Conservation (phyloP, 2,888 invertebrate genomes). For the Prostheceraeus crozeri region DNA sequence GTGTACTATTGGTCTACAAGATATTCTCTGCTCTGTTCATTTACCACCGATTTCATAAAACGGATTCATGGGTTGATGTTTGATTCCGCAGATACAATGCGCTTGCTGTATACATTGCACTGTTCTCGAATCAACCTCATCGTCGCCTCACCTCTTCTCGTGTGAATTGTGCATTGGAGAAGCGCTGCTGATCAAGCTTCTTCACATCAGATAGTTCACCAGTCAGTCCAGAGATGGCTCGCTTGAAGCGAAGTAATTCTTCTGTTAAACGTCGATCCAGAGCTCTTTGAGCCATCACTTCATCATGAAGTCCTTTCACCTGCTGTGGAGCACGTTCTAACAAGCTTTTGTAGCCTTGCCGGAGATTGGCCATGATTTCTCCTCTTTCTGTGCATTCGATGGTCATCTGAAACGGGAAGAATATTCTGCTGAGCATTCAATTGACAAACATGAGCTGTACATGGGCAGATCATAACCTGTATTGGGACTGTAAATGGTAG, state of each 20-base stretch:
- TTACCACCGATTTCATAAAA: too few species aligned
- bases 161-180: slow-evolving; percentile 50
- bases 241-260: slow-evolving; percentile 55
- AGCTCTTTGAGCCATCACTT: slow-evolving; percentile 56
- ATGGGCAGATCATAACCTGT: too few species aligned
- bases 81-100: too few species aligned
- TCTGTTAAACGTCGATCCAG: slow-evolving; percentile 55
- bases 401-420: slow-evolving; percentile 50
- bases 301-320: slow-evolving; percentile 54
- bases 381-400: slow-evolving; percentile 56
- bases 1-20: too few species aligned
- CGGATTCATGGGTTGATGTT: too few species aligned
- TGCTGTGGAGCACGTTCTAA: slow-evolving; percentile 54
- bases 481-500: too few species aligned
- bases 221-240: slow-evolving; percentile 53
- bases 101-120: too few species aligned
- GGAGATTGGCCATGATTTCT: slow-evolving; percentile 50
- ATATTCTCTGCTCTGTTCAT: too few species aligned
- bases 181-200: slow-evolving; percentile 53
- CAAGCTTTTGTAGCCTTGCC: slow-evolving; percentile 51
- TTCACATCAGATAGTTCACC: slow-evolving; percentile 55
- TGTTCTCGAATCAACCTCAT: not conserved
- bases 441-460: not conserved
- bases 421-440: not conserved
- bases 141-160: slow-evolving; percentile 52